phyloP scores from a whole-genome alignment of 2,888 invertebrate species.

The Drosophila picticornis region DNA sequence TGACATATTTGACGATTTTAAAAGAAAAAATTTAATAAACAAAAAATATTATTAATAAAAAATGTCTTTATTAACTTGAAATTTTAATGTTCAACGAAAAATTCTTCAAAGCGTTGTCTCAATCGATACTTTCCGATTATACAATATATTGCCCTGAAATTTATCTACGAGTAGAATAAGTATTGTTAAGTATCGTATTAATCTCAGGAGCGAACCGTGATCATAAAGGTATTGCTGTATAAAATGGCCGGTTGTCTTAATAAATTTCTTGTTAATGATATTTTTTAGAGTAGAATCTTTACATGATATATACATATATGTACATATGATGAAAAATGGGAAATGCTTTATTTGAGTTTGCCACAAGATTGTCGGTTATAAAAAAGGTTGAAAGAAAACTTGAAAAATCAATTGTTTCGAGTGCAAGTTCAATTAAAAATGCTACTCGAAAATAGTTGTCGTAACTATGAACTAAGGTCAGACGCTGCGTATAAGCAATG shows the following conservation, averaged over 20 bases:
- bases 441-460: conserved; percentile 9
- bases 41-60: not conserved
- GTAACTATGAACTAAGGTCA: conserved; percentile 17
- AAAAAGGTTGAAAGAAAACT: not conserved
- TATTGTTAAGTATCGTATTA: not conserved
- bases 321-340: not conserved
- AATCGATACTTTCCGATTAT: not conserved
- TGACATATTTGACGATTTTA: not conserved
- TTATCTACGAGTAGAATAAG: not conserved
- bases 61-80: not conserved
- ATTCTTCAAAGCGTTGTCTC: not conserved
- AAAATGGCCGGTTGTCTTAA: not conserved
- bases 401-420: conserved; percentile 29
- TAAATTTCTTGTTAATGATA: not conserved
- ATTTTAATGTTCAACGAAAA: not conserved
- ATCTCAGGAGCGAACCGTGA: not conserved
- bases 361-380: not conserved
- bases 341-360: not conserved
- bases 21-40: not conserved
- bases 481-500: conserved; percentile 58
- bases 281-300: not conserved
- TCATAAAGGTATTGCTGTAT: not conserved
- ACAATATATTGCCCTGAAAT: not conserved
- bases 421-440: conserved; percentile 25
- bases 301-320: not conserved